Evolutionary conservation across 2,797 vertebrate species (phyloP).

Genomic region (Pangasius larnaudii): DNA sequence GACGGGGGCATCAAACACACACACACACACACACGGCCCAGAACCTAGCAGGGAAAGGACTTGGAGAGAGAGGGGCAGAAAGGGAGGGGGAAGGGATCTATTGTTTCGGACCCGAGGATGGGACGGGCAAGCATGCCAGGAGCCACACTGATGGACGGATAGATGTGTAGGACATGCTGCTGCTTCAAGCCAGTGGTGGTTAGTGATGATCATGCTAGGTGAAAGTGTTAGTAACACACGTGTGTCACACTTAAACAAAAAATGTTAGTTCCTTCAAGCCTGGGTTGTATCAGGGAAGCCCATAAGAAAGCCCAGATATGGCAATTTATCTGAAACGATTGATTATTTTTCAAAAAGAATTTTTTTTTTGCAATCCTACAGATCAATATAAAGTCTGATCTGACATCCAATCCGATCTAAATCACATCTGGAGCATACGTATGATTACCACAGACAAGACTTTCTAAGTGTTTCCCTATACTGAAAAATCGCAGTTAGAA

Average conservation of each 20-base stretch:
- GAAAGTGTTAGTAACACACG: constrained; percentile 63
- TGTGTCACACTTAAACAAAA: constrained; percentile 29
- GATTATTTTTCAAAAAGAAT: background rate
- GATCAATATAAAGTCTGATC: background rate
- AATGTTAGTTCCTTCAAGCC: constrained; percentile 70
- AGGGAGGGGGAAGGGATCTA: constrained; percentile 39
- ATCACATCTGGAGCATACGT: background rate
- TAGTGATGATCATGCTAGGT: constrained; percentile 51
- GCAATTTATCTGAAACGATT: background rate
- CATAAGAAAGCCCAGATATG: constrained; percentile 37
- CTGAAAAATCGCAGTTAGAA: background rate
- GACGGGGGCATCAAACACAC: constrained; percentile 64
- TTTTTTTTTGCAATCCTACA: background rate
- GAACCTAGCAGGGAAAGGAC: constrained; percentile 50
- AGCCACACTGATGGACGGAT: constrained; percentile 55
- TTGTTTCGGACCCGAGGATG: constrained; percentile 67
- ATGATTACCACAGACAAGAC: background rate
- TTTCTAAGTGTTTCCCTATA: background rate
- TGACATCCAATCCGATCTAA: background rate
- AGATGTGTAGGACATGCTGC: constrained; percentile 46
- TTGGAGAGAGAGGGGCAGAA: constrained; percentile 71
- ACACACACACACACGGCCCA: constrained; percentile 53
- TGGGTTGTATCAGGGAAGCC: constrained; percentile 71
- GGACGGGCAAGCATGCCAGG: constrained; percentile 64
- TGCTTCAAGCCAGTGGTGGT: constrained; percentile 51